phyloP scores from a whole-genome alignment of 2,888 invertebrate genomes.

The Prionchulus punctatus region DNA sequence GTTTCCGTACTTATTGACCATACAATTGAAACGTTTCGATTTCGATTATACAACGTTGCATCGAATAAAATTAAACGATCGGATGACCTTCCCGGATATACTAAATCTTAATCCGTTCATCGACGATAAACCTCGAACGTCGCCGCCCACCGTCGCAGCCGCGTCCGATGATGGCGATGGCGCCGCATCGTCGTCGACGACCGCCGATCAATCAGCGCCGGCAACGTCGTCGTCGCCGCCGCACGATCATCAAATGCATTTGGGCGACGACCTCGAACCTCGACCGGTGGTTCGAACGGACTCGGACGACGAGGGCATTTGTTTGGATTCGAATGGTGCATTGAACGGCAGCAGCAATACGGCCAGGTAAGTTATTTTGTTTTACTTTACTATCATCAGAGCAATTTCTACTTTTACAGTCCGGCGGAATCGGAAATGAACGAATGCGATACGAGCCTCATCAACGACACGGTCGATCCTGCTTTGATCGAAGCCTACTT shows the following conservation, averaged over 20 bases:
- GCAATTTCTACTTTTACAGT: not conserved
- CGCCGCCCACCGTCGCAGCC: not conserved
- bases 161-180: not conserved
- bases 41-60: conserved; percentile 69
- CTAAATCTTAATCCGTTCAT: conserved; percentile 61
- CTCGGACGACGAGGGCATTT: conserved; percentile 1
- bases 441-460: not conserved
- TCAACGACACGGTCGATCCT: not conserved
- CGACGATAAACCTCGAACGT: conserved; percentile 19
- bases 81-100: conserved; percentile 62
- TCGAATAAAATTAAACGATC: conserved; percentile 69
- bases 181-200: not conserved
- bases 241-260: not conserved
- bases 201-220: not conserved
- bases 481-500: not conserved
- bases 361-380: not conserved
- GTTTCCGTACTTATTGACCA: conserved; percentile 66
- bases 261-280: not conserved
- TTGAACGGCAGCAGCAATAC: not conserved
- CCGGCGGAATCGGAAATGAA: not conserved
- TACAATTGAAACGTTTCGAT: conserved; percentile 74
- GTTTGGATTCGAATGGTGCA: not conserved
- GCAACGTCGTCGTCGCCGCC: not conserved
- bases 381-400: not conserved
- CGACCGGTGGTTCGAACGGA: not conserved